Evolutionary conservation across 2,797 vertebrate genomes (phyloP).

Genomic region (Argyrosomus regius): DNA sequence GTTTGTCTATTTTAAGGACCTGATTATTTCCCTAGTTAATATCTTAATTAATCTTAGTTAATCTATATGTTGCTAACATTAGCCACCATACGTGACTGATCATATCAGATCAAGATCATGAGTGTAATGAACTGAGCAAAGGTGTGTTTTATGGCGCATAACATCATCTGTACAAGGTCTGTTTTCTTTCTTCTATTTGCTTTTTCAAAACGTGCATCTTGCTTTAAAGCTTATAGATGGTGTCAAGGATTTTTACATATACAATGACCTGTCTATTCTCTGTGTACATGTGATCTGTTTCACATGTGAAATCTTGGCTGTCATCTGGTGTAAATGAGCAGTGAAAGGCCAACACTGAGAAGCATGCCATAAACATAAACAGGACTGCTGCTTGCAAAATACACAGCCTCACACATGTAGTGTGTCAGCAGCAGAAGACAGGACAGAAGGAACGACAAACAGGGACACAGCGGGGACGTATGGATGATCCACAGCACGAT

Average conservation of each 20-base stretch:
- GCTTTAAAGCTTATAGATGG: neutral
- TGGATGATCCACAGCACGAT: constrained; percentile 6
- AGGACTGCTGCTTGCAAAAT: constrained; percentile 3
- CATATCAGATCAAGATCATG: neutral
- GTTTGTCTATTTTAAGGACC: neutral
- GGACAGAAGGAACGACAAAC: neutral
- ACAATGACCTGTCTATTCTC: neutral
- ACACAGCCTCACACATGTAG: neutral
- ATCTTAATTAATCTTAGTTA: too few species aligned
- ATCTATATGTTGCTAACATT: neutral
- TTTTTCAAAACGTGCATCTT: neutral
- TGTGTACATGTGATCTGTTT: neutral
- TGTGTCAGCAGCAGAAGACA: neutral
- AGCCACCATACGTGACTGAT: neutral
- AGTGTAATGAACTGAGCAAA: neutral
- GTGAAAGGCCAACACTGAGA: neutral
- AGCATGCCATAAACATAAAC: neutral
- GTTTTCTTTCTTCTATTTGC: too few species aligned
- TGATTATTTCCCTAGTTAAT: neutral
- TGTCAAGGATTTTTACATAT: neutral
- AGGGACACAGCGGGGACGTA: neutral
- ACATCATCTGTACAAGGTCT: neutral
- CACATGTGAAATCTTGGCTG: neutral
- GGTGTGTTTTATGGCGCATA: neutral
- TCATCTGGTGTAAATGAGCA: neutral